These are phyloP conservation scores for Conus canariensis DNA, from an alignment of 2,888 invertebrate genomes.

Conservation along the genomic window DNA sequence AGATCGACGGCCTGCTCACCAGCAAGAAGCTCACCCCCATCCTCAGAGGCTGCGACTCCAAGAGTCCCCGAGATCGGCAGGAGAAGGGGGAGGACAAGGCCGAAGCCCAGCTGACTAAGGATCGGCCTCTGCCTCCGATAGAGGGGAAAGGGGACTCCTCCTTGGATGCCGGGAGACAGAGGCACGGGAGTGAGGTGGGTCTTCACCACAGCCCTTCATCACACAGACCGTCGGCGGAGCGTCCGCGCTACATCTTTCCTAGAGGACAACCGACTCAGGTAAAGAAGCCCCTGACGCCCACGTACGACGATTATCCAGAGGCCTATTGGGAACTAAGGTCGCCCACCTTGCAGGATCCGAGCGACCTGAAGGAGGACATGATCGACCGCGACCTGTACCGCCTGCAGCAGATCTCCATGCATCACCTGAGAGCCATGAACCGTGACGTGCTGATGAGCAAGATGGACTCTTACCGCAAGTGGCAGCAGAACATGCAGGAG, in stretches of 20 bases:
- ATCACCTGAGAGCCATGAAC: slow-evolving; percentile 47
- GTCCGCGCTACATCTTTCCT: neutral
- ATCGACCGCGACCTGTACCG: slow-evolving; percentile 51
- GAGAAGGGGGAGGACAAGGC: neutral
- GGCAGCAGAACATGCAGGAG: slow-evolving; percentile 38
- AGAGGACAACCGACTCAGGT: neutral
- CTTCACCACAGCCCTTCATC: too few relatives aligned
- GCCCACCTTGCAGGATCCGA: slow-evolving; percentile 44
- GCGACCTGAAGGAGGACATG: slow-evolving; percentile 51
- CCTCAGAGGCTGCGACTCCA: neutral
- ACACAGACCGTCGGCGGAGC: neutral
- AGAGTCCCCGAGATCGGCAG: neutral
- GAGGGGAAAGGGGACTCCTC: neutral
- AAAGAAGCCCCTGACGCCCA: slow-evolving; percentile 32
- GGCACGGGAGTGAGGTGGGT: too few relatives aligned
- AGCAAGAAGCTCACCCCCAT: slow-evolving; percentile 29
- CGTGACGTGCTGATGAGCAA: slow-evolving; percentile 23
- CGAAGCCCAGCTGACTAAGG: neutral
- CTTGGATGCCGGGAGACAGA: too few relatives aligned
- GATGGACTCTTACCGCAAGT: slow-evolving; percentile 40
- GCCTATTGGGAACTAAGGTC: slow-evolving; percentile 52
- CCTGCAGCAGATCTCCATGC: slow-evolving; percentile 49
- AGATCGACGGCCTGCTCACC: neutral
- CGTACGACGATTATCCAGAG: slow-evolving; percentile 39
- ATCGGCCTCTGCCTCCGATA: slow-evolving; percentile 28